Conservation (phyloP, 2,888 invertebrate species). For the Anoplius nigerrimus region DNA sequence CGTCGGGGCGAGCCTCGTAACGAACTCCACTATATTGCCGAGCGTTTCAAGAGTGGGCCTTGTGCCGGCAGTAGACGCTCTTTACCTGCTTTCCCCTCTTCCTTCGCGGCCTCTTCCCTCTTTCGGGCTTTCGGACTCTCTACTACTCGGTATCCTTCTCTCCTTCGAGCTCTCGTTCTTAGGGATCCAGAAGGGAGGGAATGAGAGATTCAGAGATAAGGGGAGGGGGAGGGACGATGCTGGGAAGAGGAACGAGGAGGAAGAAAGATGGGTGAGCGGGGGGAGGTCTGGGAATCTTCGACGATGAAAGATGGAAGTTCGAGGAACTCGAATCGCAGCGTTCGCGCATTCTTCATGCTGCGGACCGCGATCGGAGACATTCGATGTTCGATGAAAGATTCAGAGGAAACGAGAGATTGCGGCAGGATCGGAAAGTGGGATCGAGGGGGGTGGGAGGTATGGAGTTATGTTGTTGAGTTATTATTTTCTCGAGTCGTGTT, state of each 20-base stretch:
- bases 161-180: slow-evolving; percentile 4
- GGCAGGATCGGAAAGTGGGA: not conserved
- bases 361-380: slow-evolving; percentile 31
- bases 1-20: slow-evolving; percentile 71
- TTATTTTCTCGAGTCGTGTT: no score
- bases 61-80: slow-evolving; percentile 44
- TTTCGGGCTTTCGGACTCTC: slow-evolving; percentile 2
- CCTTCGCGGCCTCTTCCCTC: not conserved
- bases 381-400: no score
- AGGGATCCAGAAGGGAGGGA: not conserved
- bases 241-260: not conserved
- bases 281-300: slow-evolving; percentile 33
- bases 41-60: slow-evolving; percentile 59
- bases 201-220: slow-evolving; percentile 1
- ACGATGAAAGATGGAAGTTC: slow-evolving; percentile 47
- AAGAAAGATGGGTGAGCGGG: slow-evolving; percentile 2
- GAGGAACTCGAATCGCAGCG: slow-evolving; percentile 35
- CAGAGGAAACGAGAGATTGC: no score
- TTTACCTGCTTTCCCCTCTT: slow-evolving; percentile 40
- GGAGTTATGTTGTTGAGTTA: no score
- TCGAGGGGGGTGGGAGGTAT: not conserved
- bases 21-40: slow-evolving; percentile 72
- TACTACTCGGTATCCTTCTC: no score
- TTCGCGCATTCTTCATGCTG: slow-evolving; percentile 33
- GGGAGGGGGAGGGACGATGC: not conserved